Conservation (phyloP, 2,888 invertebrate genomes). For the Scrobipalpa costella region DNA sequence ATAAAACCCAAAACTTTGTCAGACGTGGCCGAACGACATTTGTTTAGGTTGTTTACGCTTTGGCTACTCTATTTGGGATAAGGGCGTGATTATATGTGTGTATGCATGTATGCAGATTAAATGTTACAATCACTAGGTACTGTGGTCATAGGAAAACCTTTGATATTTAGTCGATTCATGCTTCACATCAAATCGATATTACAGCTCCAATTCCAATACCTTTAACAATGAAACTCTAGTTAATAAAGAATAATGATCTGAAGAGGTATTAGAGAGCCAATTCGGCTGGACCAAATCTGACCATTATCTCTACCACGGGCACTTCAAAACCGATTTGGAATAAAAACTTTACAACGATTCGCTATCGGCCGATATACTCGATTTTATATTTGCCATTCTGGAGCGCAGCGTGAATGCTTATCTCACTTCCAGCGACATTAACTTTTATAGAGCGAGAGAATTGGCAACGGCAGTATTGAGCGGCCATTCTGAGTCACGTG, state of each 20-base stretch:
- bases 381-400: slow-evolving; percentile 22
- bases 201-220: neutral
- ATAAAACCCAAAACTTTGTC: no score
- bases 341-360: slow-evolving; percentile 16
- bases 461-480: slow-evolving; percentile 19
- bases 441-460: slow-evolving; percentile 29
- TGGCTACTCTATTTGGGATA: no score
- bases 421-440: slow-evolving; percentile 29
- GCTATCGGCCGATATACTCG: slow-evolving; percentile 12
- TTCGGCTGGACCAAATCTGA: neutral
- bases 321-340: slow-evolving; percentile 18
- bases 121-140: no score
- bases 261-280: neutral
- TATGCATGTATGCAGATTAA: no score
- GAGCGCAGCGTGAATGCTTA: slow-evolving; percentile 24
- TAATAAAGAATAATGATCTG: slow-evolving; percentile 9
- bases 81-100: no score
- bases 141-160: neutral
- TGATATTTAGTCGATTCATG: no score
- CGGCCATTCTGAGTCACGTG: slow-evolving; percentile 12
- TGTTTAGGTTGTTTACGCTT: no score
- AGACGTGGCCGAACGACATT: no score
- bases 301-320: slow-evolving; percentile 3
- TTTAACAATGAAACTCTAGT: neutral
- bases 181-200: neutral